phyloP scores from a whole-genome alignment of 1,140 invertebrate species.

The Propsilocerus akamusi region DNA sequence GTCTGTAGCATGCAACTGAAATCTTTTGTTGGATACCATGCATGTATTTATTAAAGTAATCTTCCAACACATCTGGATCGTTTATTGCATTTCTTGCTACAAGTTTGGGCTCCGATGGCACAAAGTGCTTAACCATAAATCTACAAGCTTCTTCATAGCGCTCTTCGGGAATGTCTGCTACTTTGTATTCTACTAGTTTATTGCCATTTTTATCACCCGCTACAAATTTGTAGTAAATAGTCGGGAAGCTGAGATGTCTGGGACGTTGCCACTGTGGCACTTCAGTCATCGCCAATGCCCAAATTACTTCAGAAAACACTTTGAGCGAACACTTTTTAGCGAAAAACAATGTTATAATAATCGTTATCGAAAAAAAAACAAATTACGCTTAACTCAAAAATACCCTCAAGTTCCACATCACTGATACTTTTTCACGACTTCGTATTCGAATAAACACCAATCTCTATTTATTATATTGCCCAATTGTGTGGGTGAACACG shows the following conservation, averaged over 20 bases:
- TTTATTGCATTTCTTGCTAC: background rate
- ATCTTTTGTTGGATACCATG: background rate
- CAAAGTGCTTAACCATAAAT: background rate
- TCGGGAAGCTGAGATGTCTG: background rate
- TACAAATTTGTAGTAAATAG: background rate
- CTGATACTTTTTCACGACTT: too few relatives aligned
- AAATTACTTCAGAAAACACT: too few relatives aligned
- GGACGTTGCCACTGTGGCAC: background rate
- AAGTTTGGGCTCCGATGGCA: background rate
- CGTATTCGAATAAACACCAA: too few relatives aligned
- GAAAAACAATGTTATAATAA: too few relatives aligned
- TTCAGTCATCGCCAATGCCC: too few relatives aligned
- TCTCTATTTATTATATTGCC: too few relatives aligned
- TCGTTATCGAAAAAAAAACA: too few relatives aligned
- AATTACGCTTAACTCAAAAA: too few relatives aligned
- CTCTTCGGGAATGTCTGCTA: background rate
- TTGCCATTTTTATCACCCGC: background rate
- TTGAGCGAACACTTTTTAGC: too few relatives aligned
- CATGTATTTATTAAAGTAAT: background rate
- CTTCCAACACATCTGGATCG: background rate
- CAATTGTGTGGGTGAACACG: too few relatives aligned
- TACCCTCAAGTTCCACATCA: too few relatives aligned
- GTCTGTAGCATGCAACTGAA: background rate
- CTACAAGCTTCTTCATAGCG: background rate
- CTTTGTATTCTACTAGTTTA: background rate